Evolutionary conservation across 2,113 vertebrate genomes (phyloP), one percentile per base, ranked within the genome.

Genomic region (Sitta europaea): DNA sequence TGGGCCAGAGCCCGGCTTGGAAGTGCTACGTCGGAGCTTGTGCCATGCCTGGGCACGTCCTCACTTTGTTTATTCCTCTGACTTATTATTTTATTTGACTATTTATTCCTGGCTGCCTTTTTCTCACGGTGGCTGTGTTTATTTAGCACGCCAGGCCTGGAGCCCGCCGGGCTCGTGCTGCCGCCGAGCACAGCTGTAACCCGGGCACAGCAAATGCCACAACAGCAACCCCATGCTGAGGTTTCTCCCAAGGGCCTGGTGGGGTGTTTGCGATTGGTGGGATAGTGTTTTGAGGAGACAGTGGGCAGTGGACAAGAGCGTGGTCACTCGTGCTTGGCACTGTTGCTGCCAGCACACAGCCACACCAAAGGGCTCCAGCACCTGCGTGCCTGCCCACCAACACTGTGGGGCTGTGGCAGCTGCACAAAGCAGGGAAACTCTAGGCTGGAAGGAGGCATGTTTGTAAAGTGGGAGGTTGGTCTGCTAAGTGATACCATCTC

Each of bases 101-200:
- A 85, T 95, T 97, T 97, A 82, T 95, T 92, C 67, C 91, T 75
- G 89, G 65, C 78, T 94, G 90, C 62, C 50, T 95, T 91, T 92
- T 97, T 96, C 96, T 93, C 95, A 90, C 82, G 85, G 92, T 96
- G 81, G 62, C 92, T 70, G 55, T 94, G 92, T 96, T 96, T 94
- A 84, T 96, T 96, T 76, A 90, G 82, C 67, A 59, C 4, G 1
- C 51, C 78, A 47, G 79, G 47, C 78, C 94, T 8, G 47, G 57
- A 85, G 87, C 89, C 87, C 1, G 20, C 67, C 0, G 1, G 86
- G 65, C 92, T 77, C 20, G 0, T 17, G 0, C 67, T 22, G 50
- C 71, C 21, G 29, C 28, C 0, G 5, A 77, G 72, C 66, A 11
- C 38, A 78, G 78, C 27, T 2, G 0, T 81, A 94, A 73, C 51